Evolutionary conservation across 2,888 invertebrate species (phyloP).

Genomic region (Noctua pronuba): DNA sequence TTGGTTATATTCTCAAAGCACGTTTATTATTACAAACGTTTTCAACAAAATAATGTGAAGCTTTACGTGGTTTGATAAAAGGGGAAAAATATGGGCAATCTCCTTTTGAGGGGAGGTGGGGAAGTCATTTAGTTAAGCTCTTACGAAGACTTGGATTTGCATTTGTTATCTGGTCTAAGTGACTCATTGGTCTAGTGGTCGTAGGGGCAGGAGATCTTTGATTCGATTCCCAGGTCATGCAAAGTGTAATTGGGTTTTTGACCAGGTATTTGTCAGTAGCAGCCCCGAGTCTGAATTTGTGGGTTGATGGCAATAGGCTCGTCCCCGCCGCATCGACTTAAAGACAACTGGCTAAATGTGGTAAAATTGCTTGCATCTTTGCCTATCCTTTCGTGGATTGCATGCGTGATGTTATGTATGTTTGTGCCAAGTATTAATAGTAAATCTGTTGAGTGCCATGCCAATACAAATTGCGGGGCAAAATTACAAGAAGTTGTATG

Average conservation of each 20-base stretch:
- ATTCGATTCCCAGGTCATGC: neutral
- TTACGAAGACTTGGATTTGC: neutral
- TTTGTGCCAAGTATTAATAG: too few species aligned
- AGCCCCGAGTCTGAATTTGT: neutral
- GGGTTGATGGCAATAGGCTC: neutral
- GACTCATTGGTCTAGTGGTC: neutral
- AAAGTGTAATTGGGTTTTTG: neutral
- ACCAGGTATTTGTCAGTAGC: neutral
- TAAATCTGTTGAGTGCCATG: too few species aligned
- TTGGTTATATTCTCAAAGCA: conserved; percentile 15
- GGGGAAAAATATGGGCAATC: conserved; percentile 14
- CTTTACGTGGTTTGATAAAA: conserved; percentile 16
- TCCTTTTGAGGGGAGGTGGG: neutral
- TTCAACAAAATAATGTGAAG: conserved; percentile 34
- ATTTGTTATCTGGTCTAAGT: neutral
- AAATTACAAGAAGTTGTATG: too few species aligned
- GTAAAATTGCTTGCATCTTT: neutral
- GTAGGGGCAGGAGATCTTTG: neutral
- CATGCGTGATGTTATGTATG: too few species aligned
- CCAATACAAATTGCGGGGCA: too few species aligned
- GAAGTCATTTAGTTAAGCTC: neutral
- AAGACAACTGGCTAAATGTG: neutral
- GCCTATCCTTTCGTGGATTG: neutral
- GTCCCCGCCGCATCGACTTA: neutral
- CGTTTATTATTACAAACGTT: conserved; percentile 54